phyloP scores from a whole-genome alignment of 2,797 vertebrate genomes.

The Fistularia tabacaria region DNA sequence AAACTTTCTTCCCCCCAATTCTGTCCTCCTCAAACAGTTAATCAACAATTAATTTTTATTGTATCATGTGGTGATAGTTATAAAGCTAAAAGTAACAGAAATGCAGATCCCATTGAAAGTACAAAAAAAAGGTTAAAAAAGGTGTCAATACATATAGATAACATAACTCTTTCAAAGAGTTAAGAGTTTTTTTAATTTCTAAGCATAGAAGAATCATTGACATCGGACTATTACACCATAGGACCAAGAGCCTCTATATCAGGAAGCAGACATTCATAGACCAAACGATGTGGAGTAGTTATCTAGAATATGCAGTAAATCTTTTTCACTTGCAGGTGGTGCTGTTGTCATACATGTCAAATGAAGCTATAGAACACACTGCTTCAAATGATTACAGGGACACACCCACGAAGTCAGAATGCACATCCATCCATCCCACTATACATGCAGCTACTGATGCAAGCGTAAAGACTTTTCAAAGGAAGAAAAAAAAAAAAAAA shows the following conservation, averaged over 20 bases:
- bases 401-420: constrained; percentile 53
- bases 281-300: not conserved
- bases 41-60: too few species aligned
- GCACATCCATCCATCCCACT: not conserved
- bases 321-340: constrained; percentile 69
- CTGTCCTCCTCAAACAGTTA: too few species aligned
- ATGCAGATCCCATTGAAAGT: not conserved
- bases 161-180: too few species aligned
- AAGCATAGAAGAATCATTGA: not conserved
- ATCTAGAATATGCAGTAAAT: constrained; percentile 54
- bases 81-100: not conserved
- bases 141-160: too few species aligned
- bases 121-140: too few species aligned
- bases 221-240: too few species aligned
- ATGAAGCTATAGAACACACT: constrained; percentile 1
- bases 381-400: constrained; percentile 23
- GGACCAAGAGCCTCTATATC: too few species aligned
- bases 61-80: not conserved
- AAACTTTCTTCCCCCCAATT: too few species aligned
- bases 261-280: not conserved
- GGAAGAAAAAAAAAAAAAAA: not conserved
- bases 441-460: too few species aligned
- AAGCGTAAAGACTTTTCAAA: too few species aligned
- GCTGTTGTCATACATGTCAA: constrained; percentile 64
- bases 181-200: too few species aligned